Evolutionary conservation across 2,113 vertebrate genomes (phyloP).

Genomic region (Toxostoma redivivum): DNA sequence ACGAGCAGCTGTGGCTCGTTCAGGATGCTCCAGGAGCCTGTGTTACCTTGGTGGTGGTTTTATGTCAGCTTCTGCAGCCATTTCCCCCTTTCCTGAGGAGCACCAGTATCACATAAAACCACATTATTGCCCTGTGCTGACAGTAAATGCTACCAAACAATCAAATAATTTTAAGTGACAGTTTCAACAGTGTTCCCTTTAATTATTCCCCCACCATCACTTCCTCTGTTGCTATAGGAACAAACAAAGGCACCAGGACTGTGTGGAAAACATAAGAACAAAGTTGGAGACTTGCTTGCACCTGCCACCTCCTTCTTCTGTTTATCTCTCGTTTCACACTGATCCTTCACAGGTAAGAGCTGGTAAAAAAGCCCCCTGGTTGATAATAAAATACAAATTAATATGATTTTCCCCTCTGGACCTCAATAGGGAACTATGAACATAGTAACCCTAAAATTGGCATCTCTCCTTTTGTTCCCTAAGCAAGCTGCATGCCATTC

Average conservation of each 20-base stretch:
- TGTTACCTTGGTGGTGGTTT: not conserved
- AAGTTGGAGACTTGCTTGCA: not conserved
- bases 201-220: slow-evolving; percentile 49
- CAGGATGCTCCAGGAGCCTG: not conserved
- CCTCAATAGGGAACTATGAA: not conserved
- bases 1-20: not conserved
- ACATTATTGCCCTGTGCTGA: slow-evolving; percentile 5
- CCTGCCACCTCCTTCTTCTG: not conserved
- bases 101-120: not conserved
- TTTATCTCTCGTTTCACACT: not conserved
- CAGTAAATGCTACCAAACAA: not conserved
- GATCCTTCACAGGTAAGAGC: not conserved
- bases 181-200: slow-evolving; percentile 26
- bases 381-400: not conserved
- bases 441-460: not conserved
- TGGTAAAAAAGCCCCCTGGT: not conserved
- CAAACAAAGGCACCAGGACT: not conserved
- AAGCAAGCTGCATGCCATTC: not conserved
- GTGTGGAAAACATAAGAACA: not conserved
- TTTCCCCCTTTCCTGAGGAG: slow-evolving; percentile 18
- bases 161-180: slow-evolving; percentile 33
- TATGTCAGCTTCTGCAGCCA: not conserved
- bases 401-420: not conserved
- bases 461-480: not conserved
- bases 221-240: slow-evolving; percentile 60